phyloP scores from a whole-genome alignment of 2,113 vertebrate species.

The Seriola dumerili region DNA sequence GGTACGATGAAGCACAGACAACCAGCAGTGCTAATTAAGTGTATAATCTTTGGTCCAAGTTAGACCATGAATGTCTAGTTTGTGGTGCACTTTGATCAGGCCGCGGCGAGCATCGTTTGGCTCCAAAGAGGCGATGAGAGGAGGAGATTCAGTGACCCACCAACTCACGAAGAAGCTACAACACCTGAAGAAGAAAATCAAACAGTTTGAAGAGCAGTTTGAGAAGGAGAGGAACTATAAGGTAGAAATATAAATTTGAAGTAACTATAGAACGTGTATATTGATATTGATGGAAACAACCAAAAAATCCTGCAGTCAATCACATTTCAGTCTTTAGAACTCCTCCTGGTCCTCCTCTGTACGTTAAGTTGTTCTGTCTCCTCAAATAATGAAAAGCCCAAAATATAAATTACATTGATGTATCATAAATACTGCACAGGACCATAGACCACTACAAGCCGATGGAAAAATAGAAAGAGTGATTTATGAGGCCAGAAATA shows the following conservation, averaged over 20 bases:
- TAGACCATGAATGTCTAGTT: background rate
- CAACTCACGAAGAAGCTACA: conserved; percentile 97
- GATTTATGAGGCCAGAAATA: background rate
- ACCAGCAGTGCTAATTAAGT: background rate
- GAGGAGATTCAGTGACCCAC: conserved; percentile 90
- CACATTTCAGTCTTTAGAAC: no score
- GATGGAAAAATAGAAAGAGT: no score
- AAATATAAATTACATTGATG: background rate
- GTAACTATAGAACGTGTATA: no score
- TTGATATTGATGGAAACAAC: no score
- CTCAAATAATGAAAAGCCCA: background rate
- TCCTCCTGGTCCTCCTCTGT: no score
- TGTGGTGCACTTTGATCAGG: conserved; percentile 70
- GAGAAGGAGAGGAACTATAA: conserved; percentile 96
- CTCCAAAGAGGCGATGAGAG: conserved; percentile 94
- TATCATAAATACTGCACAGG: background rate
- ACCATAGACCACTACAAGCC: background rate
- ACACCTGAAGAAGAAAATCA: conserved; percentile 94
- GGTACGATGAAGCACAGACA: conserved; percentile 76
- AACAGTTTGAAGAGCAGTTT: conserved; percentile 98
- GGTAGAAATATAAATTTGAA: conserved; percentile 71
- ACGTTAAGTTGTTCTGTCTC: no score
- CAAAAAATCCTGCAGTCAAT: no score
- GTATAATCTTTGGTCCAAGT: no score
- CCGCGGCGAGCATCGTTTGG: conserved; percentile 93